A percentile compares a stretch with the other conserved stretches of the same genome.
phyloP scores from a whole-genome alignment of 2,797 vertebrate species.

The Hippopotamyrus pictus region DNA sequence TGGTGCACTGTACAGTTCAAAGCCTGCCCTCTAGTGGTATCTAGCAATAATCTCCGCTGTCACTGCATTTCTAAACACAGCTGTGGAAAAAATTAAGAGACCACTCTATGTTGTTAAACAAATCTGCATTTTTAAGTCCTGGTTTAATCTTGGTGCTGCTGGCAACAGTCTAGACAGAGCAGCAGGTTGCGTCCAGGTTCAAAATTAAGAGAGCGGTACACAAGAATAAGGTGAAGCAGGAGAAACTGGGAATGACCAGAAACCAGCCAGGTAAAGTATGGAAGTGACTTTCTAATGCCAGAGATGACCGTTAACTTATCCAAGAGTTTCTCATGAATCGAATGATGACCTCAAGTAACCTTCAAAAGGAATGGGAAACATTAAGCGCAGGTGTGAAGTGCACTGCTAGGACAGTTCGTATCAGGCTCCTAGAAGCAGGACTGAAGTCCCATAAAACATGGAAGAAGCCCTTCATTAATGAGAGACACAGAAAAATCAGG shows the following conservation, averaged over 20 bases:
- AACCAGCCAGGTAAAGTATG: not conserved
- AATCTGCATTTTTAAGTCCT: not conserved
- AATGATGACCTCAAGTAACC: not conserved
- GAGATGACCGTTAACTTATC: not conserved
- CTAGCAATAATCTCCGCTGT: not conserved
- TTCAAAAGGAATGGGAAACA: not conserved
- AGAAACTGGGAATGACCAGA: not conserved
- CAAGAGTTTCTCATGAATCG: not conserved
- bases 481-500: not conserved
- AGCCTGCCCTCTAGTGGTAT: slow-evolving; percentile 9
- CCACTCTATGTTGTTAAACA: not conserved
- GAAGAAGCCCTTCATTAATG: not conserved
- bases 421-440: not conserved
- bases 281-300: not conserved
- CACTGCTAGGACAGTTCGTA: not conserved
- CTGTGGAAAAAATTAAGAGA: not conserved
- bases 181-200: not conserved
- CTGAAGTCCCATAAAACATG: not conserved
- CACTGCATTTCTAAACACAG: not conserved
- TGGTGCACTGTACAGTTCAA: not conserved
- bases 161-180: not conserved
- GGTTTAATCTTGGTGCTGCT: not conserved
- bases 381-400: not conserved
- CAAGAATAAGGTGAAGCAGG: not conserved
- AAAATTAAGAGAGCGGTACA: not conserved